Percentiles rank a stretch among this genome's conserved stretches.
phyloP scores from a whole-genome alignment of 2,113 vertebrate genomes.

The Cyprinodon variegatus region DNA sequence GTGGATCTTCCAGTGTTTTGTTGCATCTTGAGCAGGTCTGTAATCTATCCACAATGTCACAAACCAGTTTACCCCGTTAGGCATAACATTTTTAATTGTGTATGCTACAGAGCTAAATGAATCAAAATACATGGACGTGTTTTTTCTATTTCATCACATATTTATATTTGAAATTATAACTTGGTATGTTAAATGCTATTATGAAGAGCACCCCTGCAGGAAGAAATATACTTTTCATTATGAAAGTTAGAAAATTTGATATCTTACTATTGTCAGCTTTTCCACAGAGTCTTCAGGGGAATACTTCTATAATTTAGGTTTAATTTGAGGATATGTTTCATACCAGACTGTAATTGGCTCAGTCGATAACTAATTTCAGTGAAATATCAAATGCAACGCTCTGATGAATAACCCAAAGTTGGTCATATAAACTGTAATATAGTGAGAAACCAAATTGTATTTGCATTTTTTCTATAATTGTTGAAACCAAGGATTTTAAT shows the following conservation, averaged over 20 bases:
- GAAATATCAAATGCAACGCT: conserved; percentile 25
- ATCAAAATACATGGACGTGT: no score
- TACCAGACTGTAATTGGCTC: conserved; percentile 25
- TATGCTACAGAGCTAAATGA: no score
- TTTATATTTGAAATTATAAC: no score
- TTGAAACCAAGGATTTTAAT: conserved; percentile 5
- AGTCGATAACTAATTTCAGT: conserved; percentile 50
- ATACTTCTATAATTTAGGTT: conserved; percentile 17
- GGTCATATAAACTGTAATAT: conserved; percentile 18
- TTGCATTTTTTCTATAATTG: conserved; percentile 14
- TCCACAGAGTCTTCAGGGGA: conserved; percentile 10
- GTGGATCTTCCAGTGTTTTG: no score
- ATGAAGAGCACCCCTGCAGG: not conserved
- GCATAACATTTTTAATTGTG: no score
- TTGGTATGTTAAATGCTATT: not conserved
- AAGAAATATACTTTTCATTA: conserved; percentile 1
- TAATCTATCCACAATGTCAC: no score
- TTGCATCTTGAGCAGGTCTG: no score
- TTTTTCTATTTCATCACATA: no score
- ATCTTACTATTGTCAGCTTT: not conserved
- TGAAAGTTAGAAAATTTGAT: conserved; percentile 13
- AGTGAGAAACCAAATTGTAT: conserved; percentile 9
- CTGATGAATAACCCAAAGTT: conserved; percentile 29
- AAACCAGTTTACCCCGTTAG: no score
- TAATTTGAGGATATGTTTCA: conserved; percentile 51